A percentile compares a stretch with the other conserved stretches of the same genome.
phyloP scores from a whole-genome alignment of 2,888 invertebrate species.

The Tiliacea aurago region DNA sequence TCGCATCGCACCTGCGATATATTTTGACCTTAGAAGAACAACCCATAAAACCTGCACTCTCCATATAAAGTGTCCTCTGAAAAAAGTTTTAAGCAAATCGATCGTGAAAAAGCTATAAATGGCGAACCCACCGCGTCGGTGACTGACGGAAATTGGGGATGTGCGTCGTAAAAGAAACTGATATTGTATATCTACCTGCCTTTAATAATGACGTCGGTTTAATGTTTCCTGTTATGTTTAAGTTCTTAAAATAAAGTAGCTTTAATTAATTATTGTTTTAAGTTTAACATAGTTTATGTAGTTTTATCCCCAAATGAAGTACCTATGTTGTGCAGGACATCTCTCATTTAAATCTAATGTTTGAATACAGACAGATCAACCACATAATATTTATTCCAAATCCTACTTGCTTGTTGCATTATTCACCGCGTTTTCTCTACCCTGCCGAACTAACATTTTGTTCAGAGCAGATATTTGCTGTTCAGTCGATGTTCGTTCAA shows the following conservation, averaged over 20 bases:
- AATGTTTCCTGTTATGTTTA: conserved; percentile 11
- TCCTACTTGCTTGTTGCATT: background rate
- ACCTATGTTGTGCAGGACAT: background rate
- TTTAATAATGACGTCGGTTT: conserved; percentile 32
- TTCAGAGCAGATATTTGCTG: no score
- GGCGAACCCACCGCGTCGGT: background rate
- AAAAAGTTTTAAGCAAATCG: conserved; percentile 33
- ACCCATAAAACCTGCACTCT: background rate
- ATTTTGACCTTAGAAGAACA: background rate
- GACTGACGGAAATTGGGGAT: conserved; percentile 26
- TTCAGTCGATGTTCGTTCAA: no score
- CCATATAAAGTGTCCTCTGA: background rate
- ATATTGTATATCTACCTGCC: conserved; percentile 14
- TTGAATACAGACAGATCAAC: background rate
- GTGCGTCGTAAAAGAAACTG: conserved; percentile 27
- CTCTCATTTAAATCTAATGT: no score
- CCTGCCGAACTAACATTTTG: no score
- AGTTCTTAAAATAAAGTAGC: conserved; percentile 22
- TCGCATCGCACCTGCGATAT: no score
- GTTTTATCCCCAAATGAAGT: background rate
- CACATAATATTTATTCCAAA: background rate
- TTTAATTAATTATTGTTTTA: background rate
- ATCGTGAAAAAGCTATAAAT: conserved; percentile 46
- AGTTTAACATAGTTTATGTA: background rate
- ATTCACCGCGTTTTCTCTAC: no score